Evolutionary conservation across 2,888 invertebrate genomes (phyloP), one percentile per base, ranked within the genome.

Genomic region (Diarsia brunnea): DNA sequence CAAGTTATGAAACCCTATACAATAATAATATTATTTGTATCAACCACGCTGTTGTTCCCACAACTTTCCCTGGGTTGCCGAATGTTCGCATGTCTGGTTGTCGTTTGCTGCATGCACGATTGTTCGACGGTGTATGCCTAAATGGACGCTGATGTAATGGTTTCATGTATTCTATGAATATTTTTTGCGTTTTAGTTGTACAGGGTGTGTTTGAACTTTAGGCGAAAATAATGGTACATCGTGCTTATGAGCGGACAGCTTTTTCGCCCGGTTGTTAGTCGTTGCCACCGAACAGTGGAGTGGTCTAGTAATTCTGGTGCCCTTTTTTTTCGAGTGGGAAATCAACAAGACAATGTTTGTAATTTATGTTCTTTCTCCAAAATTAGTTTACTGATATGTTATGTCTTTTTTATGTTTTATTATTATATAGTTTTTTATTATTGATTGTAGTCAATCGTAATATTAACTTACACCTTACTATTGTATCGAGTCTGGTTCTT

Each of bases 1-100:
- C 53, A 4, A 66, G 72, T 82, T 84, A 79, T 84, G 69, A 82
- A 69, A 75, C 67, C 73, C 81, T 81, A 69, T 67, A 80, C 66
- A 64, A 75, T 45, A 58, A 68, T 45, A 55, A 69, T 60, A 80
- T 53, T 65, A 75, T 81, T 68, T 73, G 72, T 72, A 60, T 73
- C 72, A 72, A 24, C 8, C 49, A 43, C 24, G 14, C 45, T 49
- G 58, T 45, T 58, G 75, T 74, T 84, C 61, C 43, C 69, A 73
- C 73, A 73, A 78, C 85, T 85, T 85, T 85, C 82, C 69, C 69
- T 12, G 60, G 61, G 61, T 63, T 55, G 67, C 51, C 67, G 63
- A 71, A 75, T 73, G 66, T 75, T 84, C 55, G 85, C 85, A 74
- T 85, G 84, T 82, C 67, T 47, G 63, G 69, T 69, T 72, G 76